Evolutionary conservation across 1,140 invertebrate genomes (phyloP), one percentile per base, ranked within the genome.

Genomic region (Drosophila repleta): DNA sequence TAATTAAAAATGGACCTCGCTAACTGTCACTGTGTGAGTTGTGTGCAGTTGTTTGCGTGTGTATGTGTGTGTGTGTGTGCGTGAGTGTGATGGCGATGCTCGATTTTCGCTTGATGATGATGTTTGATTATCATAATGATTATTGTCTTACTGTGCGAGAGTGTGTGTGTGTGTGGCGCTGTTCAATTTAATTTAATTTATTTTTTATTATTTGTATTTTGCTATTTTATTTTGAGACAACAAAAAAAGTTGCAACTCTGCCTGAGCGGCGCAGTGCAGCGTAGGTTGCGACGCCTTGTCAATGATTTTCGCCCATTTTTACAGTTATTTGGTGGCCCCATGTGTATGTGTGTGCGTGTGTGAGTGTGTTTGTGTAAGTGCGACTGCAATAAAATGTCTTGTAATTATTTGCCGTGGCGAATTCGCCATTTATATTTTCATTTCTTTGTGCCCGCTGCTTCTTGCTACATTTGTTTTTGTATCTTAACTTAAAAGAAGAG

Each of bases 1-100:
- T 71, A 84, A 83, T 79, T 83, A 84, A 79, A 84, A 79, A 83
- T 83, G 80, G 72, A 84, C 62, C 66, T 76, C 48, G 53, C 57
- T 63, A 48, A 43, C 55, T 64, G 24, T 70, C 45, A 41, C 24
- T 48, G 76, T 58, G 76, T 48, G 69, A 63, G 72, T 41, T 55
- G 48, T 64, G 64, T 83, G 67, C 46, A 62, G 56, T 70, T 70
- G 67, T 26, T 43, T 57, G 61, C 58, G 1, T 64, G 21, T 70
- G 32, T 35, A 41, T 78, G 55, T 17, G 41, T 49, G 61, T 10
- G 11, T 20, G 49, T 41, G 48, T 48, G 58, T 55, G 49, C 66
- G 48, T 51, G 45, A 58, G 45, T 62, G 55, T 20, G 64, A 26
- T 37, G 62, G 41, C 51, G 70, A 62, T 74, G 65, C 58, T 74